Evolutionary conservation across 2,113 vertebrate species (phyloP).

Genomic region (Prunella himalayana): DNA sequence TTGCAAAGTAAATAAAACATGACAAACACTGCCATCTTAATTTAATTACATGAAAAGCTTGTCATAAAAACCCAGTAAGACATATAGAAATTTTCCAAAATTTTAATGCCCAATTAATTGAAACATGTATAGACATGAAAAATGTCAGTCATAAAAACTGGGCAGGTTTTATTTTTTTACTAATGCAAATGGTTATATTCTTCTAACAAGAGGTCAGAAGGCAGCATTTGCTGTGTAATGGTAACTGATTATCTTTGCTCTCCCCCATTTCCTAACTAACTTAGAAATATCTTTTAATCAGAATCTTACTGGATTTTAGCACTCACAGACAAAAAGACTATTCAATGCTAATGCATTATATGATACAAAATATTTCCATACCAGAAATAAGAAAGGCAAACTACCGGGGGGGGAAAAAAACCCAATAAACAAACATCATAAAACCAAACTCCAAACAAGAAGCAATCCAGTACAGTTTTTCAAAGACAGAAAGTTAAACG

Average conservation of each 20-base stretch:
- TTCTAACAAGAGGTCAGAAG: not conserved
- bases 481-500: not conserved
- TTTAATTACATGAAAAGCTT: not conserved
- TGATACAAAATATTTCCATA: not conserved
- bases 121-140: not conserved
- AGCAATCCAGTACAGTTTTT: not conserved
- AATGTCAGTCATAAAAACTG: not conserved
- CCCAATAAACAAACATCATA: not conserved
- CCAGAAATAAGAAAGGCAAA: not conserved
- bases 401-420: fast-evolving
- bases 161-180: too few species aligned
- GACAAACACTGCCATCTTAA: not conserved
- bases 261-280: not conserved
- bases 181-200: not conserved
- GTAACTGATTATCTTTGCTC: not conserved
- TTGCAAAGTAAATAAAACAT: not conserved
- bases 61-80: not conserved
- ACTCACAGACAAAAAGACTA: not conserved
- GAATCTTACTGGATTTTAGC: not conserved
- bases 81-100: not conserved
- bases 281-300: not conserved
- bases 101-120: not conserved
- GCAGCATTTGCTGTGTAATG: not conserved
- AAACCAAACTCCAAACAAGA: not conserved
- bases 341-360: not conserved